Evolutionary conservation across 2,888 invertebrate species (phyloP).

Genomic region (Rhagium mordax): DNA sequence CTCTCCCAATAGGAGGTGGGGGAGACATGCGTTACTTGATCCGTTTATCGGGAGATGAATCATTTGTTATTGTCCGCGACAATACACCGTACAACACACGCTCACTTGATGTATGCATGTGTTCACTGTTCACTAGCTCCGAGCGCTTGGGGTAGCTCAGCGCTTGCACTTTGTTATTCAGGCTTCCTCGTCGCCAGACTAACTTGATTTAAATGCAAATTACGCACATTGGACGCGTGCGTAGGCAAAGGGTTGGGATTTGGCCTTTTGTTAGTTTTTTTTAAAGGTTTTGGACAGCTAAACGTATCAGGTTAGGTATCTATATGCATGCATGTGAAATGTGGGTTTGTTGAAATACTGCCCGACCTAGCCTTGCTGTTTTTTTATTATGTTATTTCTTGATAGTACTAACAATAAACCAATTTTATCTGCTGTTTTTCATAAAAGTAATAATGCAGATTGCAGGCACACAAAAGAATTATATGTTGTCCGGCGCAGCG

Average conservation of each 20-base stretch:
- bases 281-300: constrained; percentile 5
- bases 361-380: neutral
- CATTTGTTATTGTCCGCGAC: constrained; percentile 67
- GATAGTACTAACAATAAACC: too few species aligned
- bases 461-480: too few species aligned
- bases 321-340: neutral
- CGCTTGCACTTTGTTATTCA: constrained; percentile 39
- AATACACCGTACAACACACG: constrained; percentile 57
- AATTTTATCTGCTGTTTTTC: too few species aligned
- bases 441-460: too few species aligned
- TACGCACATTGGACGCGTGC: constrained; percentile 58
- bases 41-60: constrained; percentile 67
- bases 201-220: constrained; percentile 65
- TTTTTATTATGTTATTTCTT: neutral
- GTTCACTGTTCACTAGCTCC: constrained; percentile 25
- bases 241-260: constrained; percentile 43
- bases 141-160: constrained; percentile 12
- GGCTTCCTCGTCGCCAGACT: constrained; percentile 44
- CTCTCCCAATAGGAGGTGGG: constrained; percentile 58
- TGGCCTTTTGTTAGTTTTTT: constrained; percentile 41
- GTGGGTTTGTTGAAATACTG: constrained; percentile 4
- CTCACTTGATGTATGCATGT: constrained; percentile 49
- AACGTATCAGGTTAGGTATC: constrained; percentile 13
- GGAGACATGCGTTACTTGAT: constrained; percentile 68
- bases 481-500: too few species aligned